These are phyloP conservation scores for Haliclona indistincta DNA, from an alignment of 37 sponge, comb jelly and placozoan species.

Conservation along the genomic window DNA sequence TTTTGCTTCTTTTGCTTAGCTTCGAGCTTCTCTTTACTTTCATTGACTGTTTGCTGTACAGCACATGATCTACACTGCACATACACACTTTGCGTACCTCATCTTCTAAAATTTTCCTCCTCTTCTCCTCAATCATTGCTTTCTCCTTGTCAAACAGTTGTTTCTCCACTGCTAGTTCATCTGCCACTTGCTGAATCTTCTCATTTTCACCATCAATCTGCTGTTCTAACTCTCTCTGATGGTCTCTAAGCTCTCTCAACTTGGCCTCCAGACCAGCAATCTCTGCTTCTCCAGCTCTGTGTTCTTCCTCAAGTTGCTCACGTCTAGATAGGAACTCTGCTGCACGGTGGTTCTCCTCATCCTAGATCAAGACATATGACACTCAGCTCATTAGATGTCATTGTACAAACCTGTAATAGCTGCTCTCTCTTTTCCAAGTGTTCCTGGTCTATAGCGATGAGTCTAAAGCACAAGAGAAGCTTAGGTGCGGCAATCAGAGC, in stretches of 20 bases:
- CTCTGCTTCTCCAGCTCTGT: conserved; percentile 8
- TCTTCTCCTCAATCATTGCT: not conserved
- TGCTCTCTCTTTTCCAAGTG: conserved; percentile 53
- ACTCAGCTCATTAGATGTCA: not conserved
- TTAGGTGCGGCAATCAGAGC: not conserved
- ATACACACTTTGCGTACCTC: not conserved
- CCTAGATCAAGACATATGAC: not conserved
- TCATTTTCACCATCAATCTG: conserved; percentile 21
- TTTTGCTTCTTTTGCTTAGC: not conserved
- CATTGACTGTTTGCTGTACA: not conserved
- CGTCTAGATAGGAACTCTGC: conserved; percentile 29
- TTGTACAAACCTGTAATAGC: conserved; percentile 12
- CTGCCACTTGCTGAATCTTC: conserved; percentile 12
- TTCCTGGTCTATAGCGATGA: conserved; percentile 57
- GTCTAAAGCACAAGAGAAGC: conserved; percentile 15
- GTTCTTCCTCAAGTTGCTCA: conserved; percentile 10
- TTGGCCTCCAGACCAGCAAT: conserved; percentile 35
- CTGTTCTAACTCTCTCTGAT: not conserved
- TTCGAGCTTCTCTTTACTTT: not conserved
- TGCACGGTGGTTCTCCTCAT: conserved; percentile 25
- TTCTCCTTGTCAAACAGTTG: conserved; percentile 13
- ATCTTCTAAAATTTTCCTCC: not conserved
- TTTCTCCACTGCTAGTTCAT: conserved; percentile 33
- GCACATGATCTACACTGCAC: not conserved
- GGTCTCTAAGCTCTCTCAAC: conserved; percentile 2